These are phyloP conservation scores for Pediacus dermestoides DNA, from an alignment of 2,888 invertebrate species.

Conservation along the genomic window DNA sequence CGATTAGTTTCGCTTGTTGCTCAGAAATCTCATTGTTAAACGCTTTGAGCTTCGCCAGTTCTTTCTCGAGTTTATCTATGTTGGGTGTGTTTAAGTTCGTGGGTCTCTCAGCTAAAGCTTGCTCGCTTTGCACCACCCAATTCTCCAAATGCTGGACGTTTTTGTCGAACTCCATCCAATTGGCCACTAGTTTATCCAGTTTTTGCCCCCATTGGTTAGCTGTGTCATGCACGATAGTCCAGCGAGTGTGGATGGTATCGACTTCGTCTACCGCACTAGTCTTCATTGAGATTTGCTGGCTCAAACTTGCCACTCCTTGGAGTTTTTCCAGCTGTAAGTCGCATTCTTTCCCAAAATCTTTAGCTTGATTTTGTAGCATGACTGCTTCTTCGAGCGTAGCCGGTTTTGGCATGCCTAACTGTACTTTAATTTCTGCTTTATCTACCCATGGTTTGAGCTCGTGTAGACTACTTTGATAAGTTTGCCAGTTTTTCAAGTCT, in stretches of 20 bases:
- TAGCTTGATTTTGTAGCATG: slow-evolving; percentile 68
- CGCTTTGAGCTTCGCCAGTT: slow-evolving; percentile 72
- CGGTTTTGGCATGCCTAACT: slow-evolving; percentile 70
- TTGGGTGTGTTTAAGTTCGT: slow-evolving; percentile 66
- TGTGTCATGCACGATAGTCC: slow-evolving; percentile 79
- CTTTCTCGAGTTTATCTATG: slow-evolving; percentile 71
- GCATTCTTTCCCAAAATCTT: slow-evolving; percentile 72
- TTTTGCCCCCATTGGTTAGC: slow-evolving; percentile 75
- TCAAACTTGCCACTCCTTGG: slow-evolving; percentile 68
- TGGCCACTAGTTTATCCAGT: slow-evolving; percentile 71
- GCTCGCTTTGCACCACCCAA: slow-evolving; percentile 72
- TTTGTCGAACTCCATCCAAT: slow-evolving; percentile 79
- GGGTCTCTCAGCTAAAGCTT: slow-evolving; percentile 57
- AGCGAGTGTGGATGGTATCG: slow-evolving; percentile 77
- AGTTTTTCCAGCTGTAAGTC: slow-evolving; percentile 72
- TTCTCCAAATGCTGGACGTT: slow-evolving; percentile 72
- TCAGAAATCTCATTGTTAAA: slow-evolving; percentile 82
- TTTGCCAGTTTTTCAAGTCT: slow-evolving; percentile 80
- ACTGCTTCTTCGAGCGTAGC: slow-evolving; percentile 76
- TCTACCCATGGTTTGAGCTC: slow-evolving; percentile 87
- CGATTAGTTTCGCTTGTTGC: slow-evolving; percentile 78
- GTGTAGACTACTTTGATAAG: slow-evolving; percentile 74
- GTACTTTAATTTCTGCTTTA: slow-evolving; percentile 77
- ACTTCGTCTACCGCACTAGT: slow-evolving; percentile 79
- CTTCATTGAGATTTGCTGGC: slow-evolving; percentile 71